Evolutionary conservation across 2,888 invertebrate species (phyloP).

Genomic region (Papilio demoleus): DNA sequence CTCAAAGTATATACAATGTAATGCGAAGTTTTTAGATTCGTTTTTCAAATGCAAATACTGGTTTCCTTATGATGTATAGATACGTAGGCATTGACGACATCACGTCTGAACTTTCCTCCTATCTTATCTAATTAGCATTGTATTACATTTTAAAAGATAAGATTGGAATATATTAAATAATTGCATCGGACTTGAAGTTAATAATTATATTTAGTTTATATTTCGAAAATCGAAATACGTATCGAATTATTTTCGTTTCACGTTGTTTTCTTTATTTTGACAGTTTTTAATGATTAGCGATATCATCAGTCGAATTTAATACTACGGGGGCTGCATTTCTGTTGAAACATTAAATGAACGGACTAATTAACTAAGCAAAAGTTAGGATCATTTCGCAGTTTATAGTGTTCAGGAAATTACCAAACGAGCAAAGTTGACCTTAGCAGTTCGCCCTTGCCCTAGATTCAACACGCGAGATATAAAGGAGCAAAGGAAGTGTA

Average conservation of each 20-base stretch:
- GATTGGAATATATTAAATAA: not conserved
- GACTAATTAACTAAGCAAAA: conserved; percentile 7
- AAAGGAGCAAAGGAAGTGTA: conserved; percentile 54
- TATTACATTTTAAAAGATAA: conserved; percentile 1
- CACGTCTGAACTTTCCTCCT: conserved; percentile 7
- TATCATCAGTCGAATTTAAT: no score
- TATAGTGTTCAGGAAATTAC: conserved; percentile 43
- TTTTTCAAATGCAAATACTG: not conserved
- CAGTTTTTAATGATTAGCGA: no score
- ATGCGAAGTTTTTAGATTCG: not conserved
- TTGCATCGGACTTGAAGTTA: not conserved
- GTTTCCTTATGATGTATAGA: not conserved
- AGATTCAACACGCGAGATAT: conserved; percentile 53
- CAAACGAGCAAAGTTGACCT: conserved; percentile 53
- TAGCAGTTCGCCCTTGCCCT: conserved; percentile 58
- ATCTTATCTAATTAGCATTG: conserved; percentile 11
- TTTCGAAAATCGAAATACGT: no score
- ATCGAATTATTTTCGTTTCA: no score
- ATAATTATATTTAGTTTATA: not conserved
- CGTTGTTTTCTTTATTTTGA: no score
- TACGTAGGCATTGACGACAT: not conserved
- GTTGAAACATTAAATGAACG: not conserved
- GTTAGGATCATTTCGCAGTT: conserved; percentile 28
- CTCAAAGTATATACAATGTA: no score
- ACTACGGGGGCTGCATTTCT: not conserved